A percentile compares a stretch with the other conserved stretches of the same genome.
Conservation (phyloP, 2,113 vertebrate genomes). For the Ageneiosus marmoratus region DNA sequence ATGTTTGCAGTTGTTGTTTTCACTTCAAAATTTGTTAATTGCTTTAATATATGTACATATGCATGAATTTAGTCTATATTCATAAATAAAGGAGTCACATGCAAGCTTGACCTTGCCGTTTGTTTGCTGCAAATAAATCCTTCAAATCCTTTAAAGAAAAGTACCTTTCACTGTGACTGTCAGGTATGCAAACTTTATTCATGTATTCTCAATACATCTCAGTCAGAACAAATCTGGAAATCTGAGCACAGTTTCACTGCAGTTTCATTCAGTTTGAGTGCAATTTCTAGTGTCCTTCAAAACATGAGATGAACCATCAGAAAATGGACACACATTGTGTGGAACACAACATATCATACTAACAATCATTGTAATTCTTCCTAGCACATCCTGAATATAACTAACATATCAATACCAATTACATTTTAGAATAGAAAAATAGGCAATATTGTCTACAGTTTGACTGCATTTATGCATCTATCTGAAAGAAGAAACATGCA, state of each 20-base stretch:
- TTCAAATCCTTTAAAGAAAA: not conserved
- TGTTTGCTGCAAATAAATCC: not conserved
- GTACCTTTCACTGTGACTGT: constrained; percentile 1
- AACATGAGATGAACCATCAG: constrained; percentile 12
- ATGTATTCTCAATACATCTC: constrained; percentile 62
- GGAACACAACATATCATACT: constrained; percentile 13
- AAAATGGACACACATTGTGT: constrained; percentile 27
- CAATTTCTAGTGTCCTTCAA: not conserved
- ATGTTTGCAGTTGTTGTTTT: constrained; percentile 30
- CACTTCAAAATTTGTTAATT: constrained; percentile 48
- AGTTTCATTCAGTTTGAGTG: constrained; percentile 56
- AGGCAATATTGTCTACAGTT: constrained; percentile 69
- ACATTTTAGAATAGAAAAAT: constrained; percentile 74
- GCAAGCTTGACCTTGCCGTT: not conserved
- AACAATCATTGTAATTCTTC: constrained; percentile 48
- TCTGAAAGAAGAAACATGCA: constrained; percentile 74
- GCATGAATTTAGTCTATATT: constrained; percentile 66
- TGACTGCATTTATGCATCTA: constrained; percentile 71
- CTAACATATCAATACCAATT: constrained; percentile 35
- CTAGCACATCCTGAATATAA: constrained; percentile 62
- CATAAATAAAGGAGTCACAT: constrained; percentile 69
- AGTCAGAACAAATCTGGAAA: constrained; percentile 69
- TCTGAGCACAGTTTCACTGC: constrained; percentile 62
- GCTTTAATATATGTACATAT: constrained; percentile 61
- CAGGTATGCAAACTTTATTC: constrained; percentile 73